Evolutionary conservation across 1,140 invertebrate genomes (phyloP), one percentile per base, ranked within the genome.

Genomic region (Eumaeus atala): DNA sequence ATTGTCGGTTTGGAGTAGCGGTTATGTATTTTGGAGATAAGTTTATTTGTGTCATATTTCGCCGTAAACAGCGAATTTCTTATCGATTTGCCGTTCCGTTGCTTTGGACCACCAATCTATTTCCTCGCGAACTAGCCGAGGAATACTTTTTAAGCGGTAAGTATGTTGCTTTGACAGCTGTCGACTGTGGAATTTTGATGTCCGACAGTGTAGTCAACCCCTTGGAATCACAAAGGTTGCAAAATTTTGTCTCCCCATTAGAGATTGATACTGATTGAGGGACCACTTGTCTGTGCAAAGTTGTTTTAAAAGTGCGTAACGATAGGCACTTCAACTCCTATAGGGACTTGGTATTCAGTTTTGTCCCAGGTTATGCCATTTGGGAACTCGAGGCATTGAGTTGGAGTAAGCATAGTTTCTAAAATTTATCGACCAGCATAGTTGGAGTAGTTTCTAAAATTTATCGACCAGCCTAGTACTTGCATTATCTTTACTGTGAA

Each of bases 221-320:
- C 87, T 54, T 83, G 64, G 69, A 88, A 88, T 58, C 70, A 90
- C 63, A 87, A 88, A 62, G 84, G 88, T 56, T 75, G 87, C 84
- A 62, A 85, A 87, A 10, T 89, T 86, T 9, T 66, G 58, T 53
- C 56, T 67, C 33, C 52, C 55, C 59, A 59, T 47, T 36, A 63
- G 51, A 1, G 50, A 47, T 36, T 59, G 61, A 47, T 37, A 33
- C 33, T 63, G 61, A 48, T 42, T 63, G 48, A 63, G 57, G 51
- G 61, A 63, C 61, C 56, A 62, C 18, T 33, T 62, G 51, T 51
- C 55, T 21, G 9, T 48, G 9, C 9, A 9, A 10, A 61, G 34
- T 18, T 62, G 60, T 21, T 54, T 11, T 12, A 51, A 38, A 51
- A 62, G 51, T 54, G 50, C 58, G 11, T 44, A 55, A 48, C 53